Percentiles rank a stretch among this genome's conserved stretches.
These are phyloP conservation scores for Euplagia quadripunctaria DNA, from an alignment of 2,888 invertebrate genomes.

Conservation along the genomic window DNA sequence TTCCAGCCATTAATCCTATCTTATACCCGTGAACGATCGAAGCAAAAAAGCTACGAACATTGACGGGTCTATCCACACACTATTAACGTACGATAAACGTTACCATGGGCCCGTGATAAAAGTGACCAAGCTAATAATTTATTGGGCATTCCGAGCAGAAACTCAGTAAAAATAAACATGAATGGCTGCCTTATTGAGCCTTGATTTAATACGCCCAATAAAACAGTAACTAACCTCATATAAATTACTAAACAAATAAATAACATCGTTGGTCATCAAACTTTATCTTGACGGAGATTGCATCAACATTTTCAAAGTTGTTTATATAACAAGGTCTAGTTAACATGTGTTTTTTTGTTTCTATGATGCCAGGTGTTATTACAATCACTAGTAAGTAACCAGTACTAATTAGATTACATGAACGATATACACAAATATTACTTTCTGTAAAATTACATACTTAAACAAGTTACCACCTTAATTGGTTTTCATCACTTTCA, in stretches of 20 bases:
- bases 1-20: constrained; percentile 3
- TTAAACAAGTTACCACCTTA: not conserved
- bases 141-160: constrained; percentile 85
- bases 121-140: constrained; percentile 86
- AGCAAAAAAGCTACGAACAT: constrained; percentile 34
- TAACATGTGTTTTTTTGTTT: constrained; percentile 20
- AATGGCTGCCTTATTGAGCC: constrained; percentile 87
- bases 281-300: constrained; percentile 68
- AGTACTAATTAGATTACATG: not conserved
- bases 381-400: not conserved
- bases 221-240: constrained; percentile 88
- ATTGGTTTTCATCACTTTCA: too few species aligned
- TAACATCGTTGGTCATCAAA: constrained; percentile 84
- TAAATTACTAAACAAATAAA: constrained; percentile 88
- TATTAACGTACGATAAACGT: constrained; percentile 76
- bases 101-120: constrained; percentile 83
- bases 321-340: constrained; percentile 49
- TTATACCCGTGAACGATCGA: not conserved
- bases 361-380: not conserved
- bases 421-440: not conserved
- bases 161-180: constrained; percentile 87
- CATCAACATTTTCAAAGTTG: constrained; percentile 65
- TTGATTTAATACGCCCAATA: constrained; percentile 86
- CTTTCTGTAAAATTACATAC: too few species aligned
- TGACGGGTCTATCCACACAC: constrained; percentile 63